Conservation (phyloP, 2,888 invertebrate species). For the Caenorhabditis japonica region DNA sequence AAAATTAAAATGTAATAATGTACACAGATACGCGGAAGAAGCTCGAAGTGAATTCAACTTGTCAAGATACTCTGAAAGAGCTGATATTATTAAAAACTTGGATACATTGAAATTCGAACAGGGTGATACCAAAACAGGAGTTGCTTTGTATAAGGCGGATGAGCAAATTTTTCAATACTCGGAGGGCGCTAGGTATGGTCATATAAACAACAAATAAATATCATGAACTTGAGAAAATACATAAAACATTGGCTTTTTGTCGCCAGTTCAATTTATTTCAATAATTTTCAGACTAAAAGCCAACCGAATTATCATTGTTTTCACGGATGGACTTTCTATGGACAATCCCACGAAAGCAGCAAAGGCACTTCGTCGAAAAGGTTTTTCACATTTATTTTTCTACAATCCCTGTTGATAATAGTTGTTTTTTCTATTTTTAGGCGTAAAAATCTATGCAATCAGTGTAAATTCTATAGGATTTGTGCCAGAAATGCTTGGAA, state of each 20-base stretch:
- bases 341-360: conserved; percentile 73
- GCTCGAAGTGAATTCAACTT: conserved; percentile 73
- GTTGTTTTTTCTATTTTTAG: conserved; percentile 32
- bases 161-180: conserved; percentile 59
- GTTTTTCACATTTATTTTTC: conserved; percentile 1
- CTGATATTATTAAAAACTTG: conserved; percentile 55
- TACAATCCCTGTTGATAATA: no score
- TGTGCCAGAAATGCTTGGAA: conserved; percentile 70
- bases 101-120: conserved; percentile 40
- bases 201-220: background rate
- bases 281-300: conserved; percentile 48
- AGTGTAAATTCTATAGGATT: conserved; percentile 72
- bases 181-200: conserved; percentile 64
- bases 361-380: conserved; percentile 62
- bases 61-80: conserved; percentile 63
- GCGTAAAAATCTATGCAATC: conserved; percentile 73
- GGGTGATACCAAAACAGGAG: conserved; percentile 61
- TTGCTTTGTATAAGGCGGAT: conserved; percentile 55
- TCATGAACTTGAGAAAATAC: no score
- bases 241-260: no score
- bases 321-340: conserved; percentile 75
- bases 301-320: conserved; percentile 68
- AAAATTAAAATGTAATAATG: background rate
- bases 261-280: conserved; percentile 1
- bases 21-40: conserved; percentile 64